phyloP scores from a whole-genome alignment of 2,113 vertebrate species.

The Ochotona princeps region DNA sequence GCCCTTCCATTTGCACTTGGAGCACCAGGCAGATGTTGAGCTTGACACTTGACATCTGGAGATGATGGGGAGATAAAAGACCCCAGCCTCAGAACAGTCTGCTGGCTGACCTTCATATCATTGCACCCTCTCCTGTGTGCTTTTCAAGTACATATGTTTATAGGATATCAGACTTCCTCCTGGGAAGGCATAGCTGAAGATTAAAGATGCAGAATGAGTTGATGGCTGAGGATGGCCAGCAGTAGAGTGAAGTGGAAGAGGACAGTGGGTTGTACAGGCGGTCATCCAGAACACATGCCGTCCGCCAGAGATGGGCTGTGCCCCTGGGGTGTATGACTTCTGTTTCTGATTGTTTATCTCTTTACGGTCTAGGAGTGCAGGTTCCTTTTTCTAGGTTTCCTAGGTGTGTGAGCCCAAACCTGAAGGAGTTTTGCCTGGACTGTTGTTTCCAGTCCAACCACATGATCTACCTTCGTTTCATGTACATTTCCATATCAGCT shows the following conservation, averaged over 20 bases:
- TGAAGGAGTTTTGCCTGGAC: background rate
- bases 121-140: background rate
- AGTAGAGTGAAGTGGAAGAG: background rate
- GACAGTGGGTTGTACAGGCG: background rate
- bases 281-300: background rate
- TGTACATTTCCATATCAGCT: conserved; percentile 9
- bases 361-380: background rate
- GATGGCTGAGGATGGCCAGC: background rate
- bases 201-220: background rate
- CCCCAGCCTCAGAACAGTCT: background rate
- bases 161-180: background rate
- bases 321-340: background rate
- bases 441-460: background rate
- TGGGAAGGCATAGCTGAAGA: background rate
- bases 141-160: conserved; percentile 5
- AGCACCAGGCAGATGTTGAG: background rate
- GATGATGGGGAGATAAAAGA: background rate
- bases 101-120: background rate
- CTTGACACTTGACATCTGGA: background rate
- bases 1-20: background rate
- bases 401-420: background rate
- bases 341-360: background rate
- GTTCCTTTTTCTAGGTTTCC: background rate
- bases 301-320: background rate
- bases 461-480: background rate